Percentiles rank a stretch among this genome's conserved stretches.
These are phyloP conservation scores for Goniozus legneri DNA, from an alignment of 1,140 invertebrate genomes.

Conservation along the genomic window DNA sequence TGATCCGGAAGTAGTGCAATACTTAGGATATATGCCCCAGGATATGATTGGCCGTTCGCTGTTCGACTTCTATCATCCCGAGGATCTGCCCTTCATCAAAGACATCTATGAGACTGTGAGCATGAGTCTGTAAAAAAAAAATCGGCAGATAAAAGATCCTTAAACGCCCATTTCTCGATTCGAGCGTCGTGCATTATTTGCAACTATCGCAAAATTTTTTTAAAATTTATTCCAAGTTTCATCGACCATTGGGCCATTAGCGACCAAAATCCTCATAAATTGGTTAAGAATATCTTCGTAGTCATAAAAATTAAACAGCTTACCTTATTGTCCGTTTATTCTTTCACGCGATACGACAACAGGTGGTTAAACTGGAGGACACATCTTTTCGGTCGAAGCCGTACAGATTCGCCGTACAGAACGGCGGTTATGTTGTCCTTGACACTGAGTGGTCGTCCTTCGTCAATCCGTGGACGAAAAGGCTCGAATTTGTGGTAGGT, in stretches of 20 bases:
- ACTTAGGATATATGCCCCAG: conserved; percentile 85
- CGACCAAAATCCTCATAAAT: too few species aligned
- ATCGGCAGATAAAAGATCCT: background rate
- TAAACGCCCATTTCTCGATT: too few species aligned
- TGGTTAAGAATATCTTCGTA: background rate
- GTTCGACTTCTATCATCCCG: conserved; percentile 84
- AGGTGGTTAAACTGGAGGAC: conserved; percentile 61
- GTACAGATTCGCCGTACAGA: conserved; percentile 76
- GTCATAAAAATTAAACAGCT: background rate
- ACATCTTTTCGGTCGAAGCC: conserved; percentile 73
- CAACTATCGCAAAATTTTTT: background rate
- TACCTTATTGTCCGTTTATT: too few species aligned
- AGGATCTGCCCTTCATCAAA: conserved; percentile 75
- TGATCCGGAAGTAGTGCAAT: conserved; percentile 73
- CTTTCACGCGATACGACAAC: too few species aligned
- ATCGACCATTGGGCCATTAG: too few species aligned
- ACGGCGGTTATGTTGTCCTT: conserved; percentile 76
- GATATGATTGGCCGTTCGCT: conserved; percentile 79
- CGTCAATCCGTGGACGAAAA: conserved; percentile 89
- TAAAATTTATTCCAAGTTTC: background rate
- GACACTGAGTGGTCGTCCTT: conserved; percentile 94
- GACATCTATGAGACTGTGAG: conserved; percentile 80
- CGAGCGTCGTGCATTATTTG: too few species aligned
- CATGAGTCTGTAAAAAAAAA: conserved; percentile 17
- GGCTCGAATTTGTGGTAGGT: conserved; percentile 87